These are phyloP conservation scores for Anolis carolinensis DNA, from an alignment of 2,113 vertebrate species.

Conservation along the genomic window DNA sequence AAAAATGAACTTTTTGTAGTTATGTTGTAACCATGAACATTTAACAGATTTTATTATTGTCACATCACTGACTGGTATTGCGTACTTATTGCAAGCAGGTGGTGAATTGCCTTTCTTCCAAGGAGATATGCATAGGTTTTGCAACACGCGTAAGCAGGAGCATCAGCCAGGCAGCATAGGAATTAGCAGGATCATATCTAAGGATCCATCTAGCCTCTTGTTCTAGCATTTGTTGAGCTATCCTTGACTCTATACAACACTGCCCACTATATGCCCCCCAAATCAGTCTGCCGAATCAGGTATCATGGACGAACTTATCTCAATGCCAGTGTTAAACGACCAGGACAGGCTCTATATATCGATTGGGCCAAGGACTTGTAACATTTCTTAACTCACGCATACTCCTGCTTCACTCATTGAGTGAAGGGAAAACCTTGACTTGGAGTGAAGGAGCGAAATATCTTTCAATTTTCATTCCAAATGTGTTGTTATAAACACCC, in stretches of 20 bases:
- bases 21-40: background rate
- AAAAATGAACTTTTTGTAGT: background rate
- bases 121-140: background rate
- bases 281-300: too few relatives aligned
- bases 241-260: too few relatives aligned
- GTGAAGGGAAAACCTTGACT: background rate
- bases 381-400: background rate
- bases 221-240: too few relatives aligned
- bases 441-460: background rate
- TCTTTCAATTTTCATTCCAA: background rate
- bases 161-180: background rate
- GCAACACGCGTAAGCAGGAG: background rate
- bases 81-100: constrained; percentile 10
- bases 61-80: constrained; percentile 10
- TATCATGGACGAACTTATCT: too few relatives aligned
- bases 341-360: too few relatives aligned
- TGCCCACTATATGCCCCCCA: too few relatives aligned
- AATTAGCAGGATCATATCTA: background rate
- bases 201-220: background rate
- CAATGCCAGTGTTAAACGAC: too few relatives aligned
- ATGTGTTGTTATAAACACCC: background rate
- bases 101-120: background rate
- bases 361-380: too few relatives aligned
- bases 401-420: background rate
- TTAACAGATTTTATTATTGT: background rate